phyloP scores from a whole-genome alignment of 2,888 invertebrate species.

The Eupithecia centaureata region DNA sequence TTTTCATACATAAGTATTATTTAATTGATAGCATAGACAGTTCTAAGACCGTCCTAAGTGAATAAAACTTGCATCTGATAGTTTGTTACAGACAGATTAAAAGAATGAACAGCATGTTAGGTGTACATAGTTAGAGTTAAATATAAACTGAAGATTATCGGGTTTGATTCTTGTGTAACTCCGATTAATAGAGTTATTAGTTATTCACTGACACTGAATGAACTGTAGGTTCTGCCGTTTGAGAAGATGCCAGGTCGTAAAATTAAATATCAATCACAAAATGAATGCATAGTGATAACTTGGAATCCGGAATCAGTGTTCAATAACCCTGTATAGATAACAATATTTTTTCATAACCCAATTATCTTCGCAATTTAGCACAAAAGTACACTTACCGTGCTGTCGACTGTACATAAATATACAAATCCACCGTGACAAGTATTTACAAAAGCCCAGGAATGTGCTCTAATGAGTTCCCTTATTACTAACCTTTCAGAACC shows the following conservation, averaged over 20 bases:
- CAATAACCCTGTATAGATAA: too few species aligned
- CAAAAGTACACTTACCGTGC: slow-evolving; percentile 28
- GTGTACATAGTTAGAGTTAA: slow-evolving; percentile 22
- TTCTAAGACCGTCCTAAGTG: background rate
- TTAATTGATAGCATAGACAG: background rate
- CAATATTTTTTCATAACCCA: slow-evolving; percentile 1
- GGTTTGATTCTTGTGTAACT: background rate
- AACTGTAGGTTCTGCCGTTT: too few species aligned
- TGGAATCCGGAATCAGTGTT: too few species aligned
- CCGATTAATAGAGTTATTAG: too few species aligned
- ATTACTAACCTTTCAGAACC: slow-evolving; percentile 69
- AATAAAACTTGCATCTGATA: background rate
- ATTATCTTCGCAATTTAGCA: slow-evolving; percentile 11
- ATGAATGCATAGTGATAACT: too few species aligned
- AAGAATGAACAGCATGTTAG: slow-evolving; percentile 23
- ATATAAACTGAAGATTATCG: slow-evolving; percentile 11
- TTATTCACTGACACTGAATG: too few species aligned
- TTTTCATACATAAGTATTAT: too few species aligned
- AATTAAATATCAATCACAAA: too few species aligned
- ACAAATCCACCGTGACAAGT: slow-evolving; percentile 30
- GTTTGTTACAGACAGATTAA: slow-evolving; percentile 13
- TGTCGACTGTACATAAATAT: slow-evolving; percentile 18
- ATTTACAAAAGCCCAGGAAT: slow-evolving; percentile 57
- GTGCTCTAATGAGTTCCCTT: slow-evolving; percentile 82
- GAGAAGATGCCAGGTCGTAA: too few species aligned